Base-by-base conservation (phyloP, 2,113 vertebrate species). In the Neogobius melanostomus region DNA sequence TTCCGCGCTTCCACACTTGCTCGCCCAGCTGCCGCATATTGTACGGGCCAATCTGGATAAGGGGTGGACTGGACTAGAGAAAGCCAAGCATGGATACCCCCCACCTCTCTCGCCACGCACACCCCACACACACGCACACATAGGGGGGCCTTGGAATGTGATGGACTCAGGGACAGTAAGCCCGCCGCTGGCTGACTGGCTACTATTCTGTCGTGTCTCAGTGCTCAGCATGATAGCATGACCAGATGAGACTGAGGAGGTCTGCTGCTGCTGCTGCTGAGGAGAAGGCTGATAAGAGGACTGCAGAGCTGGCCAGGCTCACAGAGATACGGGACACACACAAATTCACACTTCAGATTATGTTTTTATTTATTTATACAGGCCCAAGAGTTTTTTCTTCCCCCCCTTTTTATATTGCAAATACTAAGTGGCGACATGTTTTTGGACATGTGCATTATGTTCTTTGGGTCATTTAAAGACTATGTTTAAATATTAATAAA, bases 151-250 rank as follows among this genome's bases (percentile, higher is more conserved):
- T 44, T 60, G 77, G 48, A 66, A 81, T 73, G 80, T 80, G 87
- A 83, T 87, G 84, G 84, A 85, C 77, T 86, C 44, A 4, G 68
- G 81, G 84, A 90, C 76, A 85, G 86, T 75, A 67, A 61, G 82
- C 75, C 79, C 72, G 83, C 76, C 82, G 84, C 82, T 82, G 77
- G 81, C 69, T 83, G 76, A 71, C 82, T 82, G 82, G 82, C 75
- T 78, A 74, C 82, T 75, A 70, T 81, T 73, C 79, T 75, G 79
- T 83, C 79, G 82, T 80, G 89, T 91, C 85, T 91, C 84, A 86
- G 84, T 88, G 89, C 86, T 90, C 77, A 53, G 85, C 82, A 82
- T 85, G 88, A 90, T 90, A 87, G 88, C 86, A 84, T 85, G 83
- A 86, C 71, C 76, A 87, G 88, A 86, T 87, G 85, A 88, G 89